Evolutionary conservation across 2,797 vertebrate genomes (phyloP).

Genomic region (Anguilla megastoma): DNA sequence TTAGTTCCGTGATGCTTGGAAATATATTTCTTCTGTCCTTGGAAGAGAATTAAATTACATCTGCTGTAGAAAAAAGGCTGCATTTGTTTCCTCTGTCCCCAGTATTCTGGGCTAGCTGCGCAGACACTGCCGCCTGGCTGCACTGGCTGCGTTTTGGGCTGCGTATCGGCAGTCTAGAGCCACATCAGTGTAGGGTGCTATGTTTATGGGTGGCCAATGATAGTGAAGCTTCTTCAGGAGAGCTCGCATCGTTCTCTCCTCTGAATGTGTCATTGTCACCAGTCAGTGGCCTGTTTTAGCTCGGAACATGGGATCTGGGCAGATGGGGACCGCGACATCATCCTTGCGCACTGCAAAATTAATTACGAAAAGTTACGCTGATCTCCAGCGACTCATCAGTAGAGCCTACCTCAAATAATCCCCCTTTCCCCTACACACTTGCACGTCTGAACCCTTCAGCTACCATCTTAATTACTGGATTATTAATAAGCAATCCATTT

Average conservation of each 20-base stretch:
- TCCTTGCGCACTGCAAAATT: not conserved
- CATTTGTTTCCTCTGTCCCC: too few relatives aligned
- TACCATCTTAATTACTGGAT: not conserved
- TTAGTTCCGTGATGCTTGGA: slow-evolving; percentile 36
- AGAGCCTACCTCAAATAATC: not conserved
- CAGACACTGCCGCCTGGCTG: not conserved
- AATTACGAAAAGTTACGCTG: not conserved
- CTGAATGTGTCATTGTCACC: not conserved
- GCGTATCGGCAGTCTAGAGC: not conserved
- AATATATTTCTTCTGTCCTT: slow-evolving; percentile 29
- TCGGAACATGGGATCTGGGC: not conserved
- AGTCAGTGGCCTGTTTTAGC: not conserved
- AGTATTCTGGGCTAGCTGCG: not conserved
- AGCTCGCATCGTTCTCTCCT: not conserved
- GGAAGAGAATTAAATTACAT: slow-evolving; percentile 39
- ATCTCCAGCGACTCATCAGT: not conserved
- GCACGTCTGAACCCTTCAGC: not conserved
- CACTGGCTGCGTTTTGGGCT: not conserved
- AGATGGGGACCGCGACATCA: not conserved
- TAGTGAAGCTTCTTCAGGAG: not conserved
- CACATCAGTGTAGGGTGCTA: not conserved
- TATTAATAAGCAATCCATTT: slow-evolving; percentile 9
- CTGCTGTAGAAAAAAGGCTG: slow-evolving; percentile 7
- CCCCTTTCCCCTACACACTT: not conserved
- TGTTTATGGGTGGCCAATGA: not conserved